These are phyloP conservation scores for Sebastiscus tertius DNA, from an alignment of 2,797 vertebrate species.

Conservation along the genomic window DNA sequence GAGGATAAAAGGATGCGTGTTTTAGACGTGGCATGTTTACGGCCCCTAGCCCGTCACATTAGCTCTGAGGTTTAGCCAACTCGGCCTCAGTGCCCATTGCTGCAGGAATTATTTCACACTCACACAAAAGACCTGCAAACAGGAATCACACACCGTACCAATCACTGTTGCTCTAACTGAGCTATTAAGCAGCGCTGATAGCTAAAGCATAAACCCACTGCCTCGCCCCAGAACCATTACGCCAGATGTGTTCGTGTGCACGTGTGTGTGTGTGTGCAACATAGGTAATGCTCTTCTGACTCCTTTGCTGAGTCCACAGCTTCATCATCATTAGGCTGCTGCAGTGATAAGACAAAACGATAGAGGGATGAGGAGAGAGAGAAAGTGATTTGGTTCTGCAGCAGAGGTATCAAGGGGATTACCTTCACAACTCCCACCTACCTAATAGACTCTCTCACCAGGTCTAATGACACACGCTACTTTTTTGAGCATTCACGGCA, in stretches of 20 bases:
- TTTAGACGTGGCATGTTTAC: no score
- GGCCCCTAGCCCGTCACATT: neutral
- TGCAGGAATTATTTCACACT: constrained; percentile 8
- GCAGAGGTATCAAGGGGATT: constrained; percentile 63
- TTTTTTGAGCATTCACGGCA: constrained; percentile 1
- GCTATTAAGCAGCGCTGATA: constrained; percentile 53
- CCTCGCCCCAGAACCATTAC: constrained; percentile 45
- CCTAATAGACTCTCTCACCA: constrained; percentile 61
- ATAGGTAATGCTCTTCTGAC: constrained; percentile 67
- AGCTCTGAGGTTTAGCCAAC: neutral
- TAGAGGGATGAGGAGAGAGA: constrained; percentile 56
- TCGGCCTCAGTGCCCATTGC: neutral
- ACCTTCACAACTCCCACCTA: constrained; percentile 58
- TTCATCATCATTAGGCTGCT: constrained; percentile 79
- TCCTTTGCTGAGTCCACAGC: constrained; percentile 73
- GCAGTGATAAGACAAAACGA: constrained; percentile 74
- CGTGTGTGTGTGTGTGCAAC: constrained; percentile 42
- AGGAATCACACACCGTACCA: constrained; percentile 42
- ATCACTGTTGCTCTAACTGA: constrained; percentile 40
- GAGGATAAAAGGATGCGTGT: no score
- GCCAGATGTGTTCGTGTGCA: neutral
- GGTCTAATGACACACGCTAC: constrained; percentile 48
- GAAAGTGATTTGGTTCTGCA: constrained; percentile 52
- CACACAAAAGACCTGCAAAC: constrained; percentile 16
- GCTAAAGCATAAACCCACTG: constrained; percentile 38